These are phyloP conservation scores for Drosophila ezoana DNA, from an alignment of 2,888 invertebrate genomes.

Conservation along the genomic window DNA sequence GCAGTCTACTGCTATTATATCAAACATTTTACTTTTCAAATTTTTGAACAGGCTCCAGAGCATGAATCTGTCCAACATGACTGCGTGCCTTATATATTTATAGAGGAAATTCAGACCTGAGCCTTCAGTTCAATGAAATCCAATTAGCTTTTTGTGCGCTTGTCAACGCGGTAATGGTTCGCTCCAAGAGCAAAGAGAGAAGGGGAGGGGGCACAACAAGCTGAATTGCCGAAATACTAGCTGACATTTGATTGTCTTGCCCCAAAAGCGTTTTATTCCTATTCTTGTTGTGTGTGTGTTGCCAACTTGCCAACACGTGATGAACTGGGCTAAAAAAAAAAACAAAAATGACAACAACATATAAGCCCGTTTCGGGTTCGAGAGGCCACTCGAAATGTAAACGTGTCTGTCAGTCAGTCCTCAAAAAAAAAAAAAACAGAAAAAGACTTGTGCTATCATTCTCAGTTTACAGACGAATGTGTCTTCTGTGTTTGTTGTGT, in stretches of 20 bases:
- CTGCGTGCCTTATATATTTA: background rate
- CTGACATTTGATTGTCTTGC: conserved; percentile 72
- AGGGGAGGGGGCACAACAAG: conserved; percentile 29
- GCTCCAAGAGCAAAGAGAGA: background rate
- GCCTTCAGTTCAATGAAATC: conserved; percentile 62
- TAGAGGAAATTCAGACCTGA: background rate
- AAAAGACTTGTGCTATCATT: conserved; percentile 52
- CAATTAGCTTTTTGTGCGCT: conserved; percentile 70
- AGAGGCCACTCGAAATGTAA: conserved; percentile 50
- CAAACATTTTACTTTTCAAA: background rate
- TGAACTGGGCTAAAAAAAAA: conserved; percentile 48
- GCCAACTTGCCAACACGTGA: conserved; percentile 58
- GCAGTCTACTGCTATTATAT: too few species aligned
- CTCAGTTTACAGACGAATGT: conserved; percentile 63
- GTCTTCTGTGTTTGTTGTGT: conserved; percentile 40
- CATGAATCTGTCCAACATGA: conserved; percentile 36
- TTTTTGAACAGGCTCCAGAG: background rate
- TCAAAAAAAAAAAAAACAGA: conserved; percentile 15
- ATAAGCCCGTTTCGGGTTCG: conserved; percentile 26
- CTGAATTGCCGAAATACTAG: conserved; percentile 62
- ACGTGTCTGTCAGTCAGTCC: conserved; percentile 50
- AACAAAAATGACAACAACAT: conserved; percentile 8
- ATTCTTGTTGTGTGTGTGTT: conserved; percentile 28
- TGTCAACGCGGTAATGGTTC: conserved; percentile 68
- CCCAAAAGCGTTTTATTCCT: conserved; percentile 38